Percentiles rank a stretch among this genome's conserved stretches.
These are phyloP conservation scores for Trichoplusia ni DNA, from an alignment of 1,140 invertebrate genomes.

Conservation along the genomic window DNA sequence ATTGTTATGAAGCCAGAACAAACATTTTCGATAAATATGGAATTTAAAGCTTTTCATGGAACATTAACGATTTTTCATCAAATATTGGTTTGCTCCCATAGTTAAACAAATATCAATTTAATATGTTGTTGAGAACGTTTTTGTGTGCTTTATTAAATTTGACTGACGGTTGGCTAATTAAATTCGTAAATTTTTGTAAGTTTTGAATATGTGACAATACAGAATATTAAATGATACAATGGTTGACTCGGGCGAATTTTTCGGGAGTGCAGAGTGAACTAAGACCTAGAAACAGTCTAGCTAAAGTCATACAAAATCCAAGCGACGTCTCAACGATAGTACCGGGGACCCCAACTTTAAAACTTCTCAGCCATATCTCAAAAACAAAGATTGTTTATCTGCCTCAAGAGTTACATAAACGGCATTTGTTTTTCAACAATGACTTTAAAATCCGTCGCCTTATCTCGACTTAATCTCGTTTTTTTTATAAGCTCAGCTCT, in stretches of 20 bases:
- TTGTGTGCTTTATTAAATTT: no score
- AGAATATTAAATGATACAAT: no score
- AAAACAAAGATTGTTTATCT: conserved; percentile 30
- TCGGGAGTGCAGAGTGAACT: no score
- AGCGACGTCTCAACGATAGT: neutral
- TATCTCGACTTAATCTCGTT: conserved; percentile 44
- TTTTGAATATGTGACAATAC: no score
- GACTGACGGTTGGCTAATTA: no score
- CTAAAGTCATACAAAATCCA: neutral
- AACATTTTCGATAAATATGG: neutral
- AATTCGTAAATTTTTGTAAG: no score
- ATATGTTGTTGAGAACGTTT: neutral
- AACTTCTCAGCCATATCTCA: neutral
- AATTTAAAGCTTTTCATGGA: neutral
- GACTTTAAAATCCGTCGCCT: conserved; percentile 30
- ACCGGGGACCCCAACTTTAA: neutral
- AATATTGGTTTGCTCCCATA: neutral
- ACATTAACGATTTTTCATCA: neutral
- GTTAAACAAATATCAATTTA: neutral
- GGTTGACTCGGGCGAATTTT: no score
- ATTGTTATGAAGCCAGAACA: neutral
- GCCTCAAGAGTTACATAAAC: conserved; percentile 26
- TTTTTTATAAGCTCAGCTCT: conserved; percentile 44
- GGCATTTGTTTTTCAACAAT: conserved; percentile 35
- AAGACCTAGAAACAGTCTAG: no score